Base-by-base conservation (phyloP, 2,113 vertebrate genomes). In the Antechinus stuartii region DNA sequence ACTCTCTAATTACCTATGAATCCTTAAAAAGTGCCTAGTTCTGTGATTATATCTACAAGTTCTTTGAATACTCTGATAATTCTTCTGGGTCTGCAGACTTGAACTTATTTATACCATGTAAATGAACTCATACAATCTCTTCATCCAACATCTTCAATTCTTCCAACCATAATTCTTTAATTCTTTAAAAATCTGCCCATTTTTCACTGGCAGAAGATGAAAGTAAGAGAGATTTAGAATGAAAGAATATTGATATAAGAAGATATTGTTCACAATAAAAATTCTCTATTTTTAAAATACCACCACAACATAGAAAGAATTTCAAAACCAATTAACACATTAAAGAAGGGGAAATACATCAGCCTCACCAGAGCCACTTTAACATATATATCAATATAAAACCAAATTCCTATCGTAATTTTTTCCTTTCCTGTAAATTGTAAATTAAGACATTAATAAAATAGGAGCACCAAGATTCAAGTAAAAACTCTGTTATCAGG, bases 91-190 rank as follows among this genome's bases (percentile, higher is more conserved):
- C 56, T 52, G 76, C 89, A 91, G 97, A 97, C 53, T 0, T 95
- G 90, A 96, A 97, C 84, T 95, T 53, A 95, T 54, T 96, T 84
- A 97, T 95, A 97, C 95, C 46, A 57, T 96, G 52, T 91, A 93
- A 57, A 91, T 93, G 61, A 54, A 76, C 92, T 91, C 96, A 93
- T 93, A 35, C 92, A 95, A 92, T 95, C 94, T 95, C 68, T 97
- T 90, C 56, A 93, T 91, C 57, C 90, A 96, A 95, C 92, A 93
- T 92, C 97, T 95, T 95, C 61, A 96, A 95, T 96, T 94, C 91
- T 90, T 55, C 56, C 30, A 96, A 93, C 57, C 89, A 25, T 93
- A 96, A 96, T 93, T 93, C 92, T 92, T 91, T 56, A 68, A 90
- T 92, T 91, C 54, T 96, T 91, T 94, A 92, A 91, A 57, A 25